Evolutionary conservation across 2,888 invertebrate species (phyloP), one percentile per base, ranked within the genome.

Genomic region (Eugnorisma glareosa): DNA sequence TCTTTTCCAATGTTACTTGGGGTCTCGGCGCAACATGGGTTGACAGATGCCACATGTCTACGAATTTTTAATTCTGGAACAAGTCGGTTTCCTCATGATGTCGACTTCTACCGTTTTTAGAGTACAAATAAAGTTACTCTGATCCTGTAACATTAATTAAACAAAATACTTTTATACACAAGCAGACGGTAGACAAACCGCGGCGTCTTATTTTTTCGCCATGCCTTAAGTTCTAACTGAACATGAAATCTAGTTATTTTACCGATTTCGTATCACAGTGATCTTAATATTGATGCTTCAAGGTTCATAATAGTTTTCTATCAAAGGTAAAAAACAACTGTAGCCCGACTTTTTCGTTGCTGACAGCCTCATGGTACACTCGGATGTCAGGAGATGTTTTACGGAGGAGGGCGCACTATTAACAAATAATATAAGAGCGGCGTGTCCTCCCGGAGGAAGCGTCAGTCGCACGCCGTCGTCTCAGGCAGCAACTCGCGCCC

Each of bases 401-500:
- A n/a, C 40, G 40, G n/a, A 40, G 64, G 35, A 61, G 35, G 35
- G 5, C 1, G 35, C 11, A 24, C 35, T 35, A 31, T 35, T 61
- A 35, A 61, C 37, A 15, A n/a, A 15, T 59, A 54, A 31, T 37
- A 15, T 15, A 15, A 40, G 8, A 15, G n/a, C 40, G n/a, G 64
- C 15, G 40, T 40, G 15, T 6, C 15, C 37, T 15, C 40, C n/a
- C n/a, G 7, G 61, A 61, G 61, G n/a, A 8, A 64, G 8, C 37
- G 64, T 64, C 64, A 64, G 64, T 64, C 40, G n/a, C 40, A 64
- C 64, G 24, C 40, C 40, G n/a, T n/a, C 40, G n/a, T 64, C 15
- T 40, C 64, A 18, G 40, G 15, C 40, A 64, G 40, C 40, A 35
- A 15, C 40, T 13, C 40, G 8, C 15, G 15, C 8, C 8, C 40